Conservation (phyloP, 2,888 invertebrate species). For the Clunio marinus region DNA sequence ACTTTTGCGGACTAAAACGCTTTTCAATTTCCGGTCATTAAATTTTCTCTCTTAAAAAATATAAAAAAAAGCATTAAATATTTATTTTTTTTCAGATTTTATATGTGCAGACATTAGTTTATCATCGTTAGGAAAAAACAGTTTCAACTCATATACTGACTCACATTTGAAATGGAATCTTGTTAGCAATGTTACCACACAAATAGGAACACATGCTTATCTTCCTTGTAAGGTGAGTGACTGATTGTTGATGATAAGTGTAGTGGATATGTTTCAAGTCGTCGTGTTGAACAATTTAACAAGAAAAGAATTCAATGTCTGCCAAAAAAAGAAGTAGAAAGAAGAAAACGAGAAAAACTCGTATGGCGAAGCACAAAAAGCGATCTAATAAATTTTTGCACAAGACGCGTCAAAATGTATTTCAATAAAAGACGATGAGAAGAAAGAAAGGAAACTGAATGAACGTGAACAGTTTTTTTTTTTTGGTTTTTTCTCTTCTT, state of each 20-base stretch:
- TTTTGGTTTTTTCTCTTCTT: neutral
- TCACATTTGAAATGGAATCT: slow-evolving; percentile 80
- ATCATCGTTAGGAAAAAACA: slow-evolving; percentile 34
- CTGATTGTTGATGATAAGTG: neutral
- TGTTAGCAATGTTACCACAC: slow-evolving; percentile 84
- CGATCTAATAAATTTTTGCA: neutral
- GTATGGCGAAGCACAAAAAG: neutral
- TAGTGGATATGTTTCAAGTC: no score
- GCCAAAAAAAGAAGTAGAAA: neutral
- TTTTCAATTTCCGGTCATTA: neutral
- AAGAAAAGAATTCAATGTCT: no score
- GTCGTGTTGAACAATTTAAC: no score
- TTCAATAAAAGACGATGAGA: neutral
- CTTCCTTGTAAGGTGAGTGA: slow-evolving; percentile 75
- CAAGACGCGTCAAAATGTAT: slow-evolving; percentile 17
- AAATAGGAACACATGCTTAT: slow-evolving; percentile 86
- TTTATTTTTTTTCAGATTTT: slow-evolving; percentile 25
- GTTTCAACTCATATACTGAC: slow-evolving; percentile 55
- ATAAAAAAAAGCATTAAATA: neutral
- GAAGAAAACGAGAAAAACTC: neutral
- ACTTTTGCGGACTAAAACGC: no score
- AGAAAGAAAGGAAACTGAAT: neutral
- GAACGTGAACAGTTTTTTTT: neutral
- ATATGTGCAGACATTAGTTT: slow-evolving; percentile 35
- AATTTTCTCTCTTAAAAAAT: neutral